phyloP scores from a whole-genome alignment of 2,797 vertebrate genomes.

The Gymnocypris eckloni region DNA sequence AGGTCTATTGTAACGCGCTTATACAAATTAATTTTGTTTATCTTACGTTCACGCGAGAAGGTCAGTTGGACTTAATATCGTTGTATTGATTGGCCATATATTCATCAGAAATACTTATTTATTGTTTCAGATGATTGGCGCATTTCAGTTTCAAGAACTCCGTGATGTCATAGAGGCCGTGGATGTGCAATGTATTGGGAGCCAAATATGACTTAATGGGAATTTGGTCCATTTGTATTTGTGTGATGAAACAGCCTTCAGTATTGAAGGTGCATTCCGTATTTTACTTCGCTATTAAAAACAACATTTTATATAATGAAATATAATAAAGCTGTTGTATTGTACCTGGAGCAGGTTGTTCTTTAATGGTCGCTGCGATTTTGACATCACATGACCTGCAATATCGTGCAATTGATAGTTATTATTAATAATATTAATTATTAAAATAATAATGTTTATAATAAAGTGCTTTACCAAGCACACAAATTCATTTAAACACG shows the following conservation, averaged over 20 bases:
- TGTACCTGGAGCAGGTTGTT: neutral
- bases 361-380: neutral
- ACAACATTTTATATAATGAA: neutral
- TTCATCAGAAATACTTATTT: too few species aligned
- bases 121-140: too few species aligned
- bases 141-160: neutral
- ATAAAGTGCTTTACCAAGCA: neutral
- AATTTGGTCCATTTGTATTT: neutral
- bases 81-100: constrained; percentile 7
- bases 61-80: neutral
- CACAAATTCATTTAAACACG: neutral
- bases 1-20: neutral
- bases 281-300: neutral
- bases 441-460: neutral
- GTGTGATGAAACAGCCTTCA: neutral
- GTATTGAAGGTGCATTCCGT: neutral
- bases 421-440: neutral
- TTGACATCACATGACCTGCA: neutral
- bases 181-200: neutral
- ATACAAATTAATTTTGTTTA: neutral
- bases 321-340: neutral
- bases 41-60: neutral
- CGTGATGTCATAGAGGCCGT: neutral
- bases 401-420: neutral
- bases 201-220: neutral